Conservation (phyloP, 1,140 invertebrate genomes). For the Aradophagus sp. region DNA sequence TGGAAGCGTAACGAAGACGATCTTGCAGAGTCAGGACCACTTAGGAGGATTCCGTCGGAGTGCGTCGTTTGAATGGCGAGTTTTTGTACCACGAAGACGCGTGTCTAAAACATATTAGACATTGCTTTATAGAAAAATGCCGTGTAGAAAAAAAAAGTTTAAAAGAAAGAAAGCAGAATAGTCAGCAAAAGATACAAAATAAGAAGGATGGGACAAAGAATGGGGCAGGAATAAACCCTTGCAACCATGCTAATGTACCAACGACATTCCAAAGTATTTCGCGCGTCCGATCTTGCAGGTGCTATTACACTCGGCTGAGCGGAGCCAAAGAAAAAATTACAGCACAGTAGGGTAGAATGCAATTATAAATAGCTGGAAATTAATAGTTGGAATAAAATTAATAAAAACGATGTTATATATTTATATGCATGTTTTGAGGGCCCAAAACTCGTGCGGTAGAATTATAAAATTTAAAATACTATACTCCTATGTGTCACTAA, state of each 20-base stretch:
- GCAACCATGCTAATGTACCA: constrained; percentile 71
- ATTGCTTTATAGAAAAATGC: constrained; percentile 52
- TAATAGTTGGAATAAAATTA: too few species aligned
- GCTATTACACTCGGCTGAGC: too few species aligned
- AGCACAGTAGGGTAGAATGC: too few species aligned
- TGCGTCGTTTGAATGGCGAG: constrained; percentile 24
- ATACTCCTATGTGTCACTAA: too few species aligned
- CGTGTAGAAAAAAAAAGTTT: constrained; percentile 25
- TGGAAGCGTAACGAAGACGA: constrained; percentile 62
- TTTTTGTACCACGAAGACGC: constrained; percentile 58
- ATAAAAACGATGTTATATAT: too few species aligned
- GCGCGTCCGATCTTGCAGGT: constrained; percentile 40
- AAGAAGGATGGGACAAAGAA: constrained; percentile 38
- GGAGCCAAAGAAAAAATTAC: too few species aligned
- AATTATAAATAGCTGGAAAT: too few species aligned
- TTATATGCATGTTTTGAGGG: too few species aligned
- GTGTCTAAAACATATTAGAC: constrained; percentile 65
- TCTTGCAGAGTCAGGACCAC: constrained; percentile 69
- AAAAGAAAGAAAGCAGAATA: constrained; percentile 3
- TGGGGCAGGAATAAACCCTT: constrained; percentile 56
- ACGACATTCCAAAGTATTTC: constrained; percentile 33
- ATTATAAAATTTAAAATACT: too few species aligned
- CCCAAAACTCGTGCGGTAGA: too few species aligned
- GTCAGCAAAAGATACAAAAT: constrained; percentile 26
- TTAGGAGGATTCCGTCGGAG: constrained; percentile 55